Conservation (phyloP, 2,888 invertebrate species). For the Synergus itoensis region DNA sequence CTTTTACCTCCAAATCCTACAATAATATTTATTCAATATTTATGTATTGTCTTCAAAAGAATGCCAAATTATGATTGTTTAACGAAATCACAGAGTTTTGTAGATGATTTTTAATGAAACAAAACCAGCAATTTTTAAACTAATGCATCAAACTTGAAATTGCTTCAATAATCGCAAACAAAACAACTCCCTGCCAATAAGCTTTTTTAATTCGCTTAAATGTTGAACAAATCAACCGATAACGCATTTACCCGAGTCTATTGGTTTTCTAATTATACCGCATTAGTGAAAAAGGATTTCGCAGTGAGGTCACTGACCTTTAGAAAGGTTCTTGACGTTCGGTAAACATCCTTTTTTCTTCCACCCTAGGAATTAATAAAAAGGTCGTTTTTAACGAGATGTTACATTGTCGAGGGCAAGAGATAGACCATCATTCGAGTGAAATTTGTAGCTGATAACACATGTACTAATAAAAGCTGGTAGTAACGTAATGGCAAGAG, state of each 20-base stretch:
- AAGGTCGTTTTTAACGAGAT: not conserved
- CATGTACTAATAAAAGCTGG: not conserved
- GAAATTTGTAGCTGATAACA: constrained; percentile 5
- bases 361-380: not conserved
- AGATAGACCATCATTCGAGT: not conserved
- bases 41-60: not conserved
- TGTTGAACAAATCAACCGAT: not conserved
- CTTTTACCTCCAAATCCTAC: not conserved
- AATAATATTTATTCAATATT: not conserved
- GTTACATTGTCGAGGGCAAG: not conserved
- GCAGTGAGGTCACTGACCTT: not conserved
- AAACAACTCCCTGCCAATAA: not conserved
- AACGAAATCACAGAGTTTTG: not conserved
- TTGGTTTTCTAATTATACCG: constrained; percentile 28
- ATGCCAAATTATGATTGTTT: not conserved
- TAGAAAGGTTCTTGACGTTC: constrained; percentile 1
- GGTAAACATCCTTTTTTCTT: not conserved
- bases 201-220: not conserved
- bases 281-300: constrained; percentile 4
- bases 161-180: too few species aligned
- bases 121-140: too few species aligned
- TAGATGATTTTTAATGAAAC: too few species aligned
- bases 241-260: not conserved
- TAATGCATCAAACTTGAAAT: too few species aligned
- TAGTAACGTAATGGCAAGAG: constrained; percentile 43